Conservation (phyloP, 2,888 invertebrate genomes). For the Spisula solida region DNA sequence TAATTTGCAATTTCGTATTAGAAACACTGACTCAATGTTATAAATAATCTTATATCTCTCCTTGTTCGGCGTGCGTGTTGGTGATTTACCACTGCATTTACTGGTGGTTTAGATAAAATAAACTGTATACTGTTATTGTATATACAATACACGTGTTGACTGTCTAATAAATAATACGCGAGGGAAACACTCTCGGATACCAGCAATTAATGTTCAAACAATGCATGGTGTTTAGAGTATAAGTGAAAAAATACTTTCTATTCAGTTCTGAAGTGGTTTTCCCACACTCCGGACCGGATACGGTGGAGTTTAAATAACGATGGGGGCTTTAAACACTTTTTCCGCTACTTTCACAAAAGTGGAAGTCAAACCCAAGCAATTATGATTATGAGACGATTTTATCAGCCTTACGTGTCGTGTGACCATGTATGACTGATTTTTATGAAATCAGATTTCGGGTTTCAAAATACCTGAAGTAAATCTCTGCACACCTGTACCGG, state of each 20-base stretch:
- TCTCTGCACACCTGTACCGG: constrained; percentile 43
- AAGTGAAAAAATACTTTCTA: neutral
- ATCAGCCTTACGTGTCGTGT: constrained; percentile 49
- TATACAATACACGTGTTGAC: too few relatives aligned
- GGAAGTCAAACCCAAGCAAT: constrained; percentile 28
- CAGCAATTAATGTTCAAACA: neutral
- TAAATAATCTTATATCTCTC: too few relatives aligned
- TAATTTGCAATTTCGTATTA: too few relatives aligned
- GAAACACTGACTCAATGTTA: too few relatives aligned
- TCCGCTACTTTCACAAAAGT: constrained; percentile 55
- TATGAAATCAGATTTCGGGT: neutral
- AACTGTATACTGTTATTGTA: too few relatives aligned
- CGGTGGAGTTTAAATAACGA: constrained; percentile 49
- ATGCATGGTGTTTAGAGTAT: neutral
- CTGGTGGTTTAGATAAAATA: too few relatives aligned
- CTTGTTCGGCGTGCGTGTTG: too few relatives aligned
- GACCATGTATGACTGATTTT: constrained; percentile 35
- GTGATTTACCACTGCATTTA: too few relatives aligned
- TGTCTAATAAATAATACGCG: too few relatives aligned
- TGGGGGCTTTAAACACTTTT: constrained; percentile 36
- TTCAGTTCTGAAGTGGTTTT: constrained; percentile 32
- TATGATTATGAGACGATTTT: constrained; percentile 41
- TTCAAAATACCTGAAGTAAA: constrained; percentile 35
- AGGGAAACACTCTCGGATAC: too few relatives aligned
- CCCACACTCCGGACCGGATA: constrained; percentile 60